phyloP scores from a whole-genome alignment of 2,113 vertebrate species.

The Pteruthius melanotis region DNA sequence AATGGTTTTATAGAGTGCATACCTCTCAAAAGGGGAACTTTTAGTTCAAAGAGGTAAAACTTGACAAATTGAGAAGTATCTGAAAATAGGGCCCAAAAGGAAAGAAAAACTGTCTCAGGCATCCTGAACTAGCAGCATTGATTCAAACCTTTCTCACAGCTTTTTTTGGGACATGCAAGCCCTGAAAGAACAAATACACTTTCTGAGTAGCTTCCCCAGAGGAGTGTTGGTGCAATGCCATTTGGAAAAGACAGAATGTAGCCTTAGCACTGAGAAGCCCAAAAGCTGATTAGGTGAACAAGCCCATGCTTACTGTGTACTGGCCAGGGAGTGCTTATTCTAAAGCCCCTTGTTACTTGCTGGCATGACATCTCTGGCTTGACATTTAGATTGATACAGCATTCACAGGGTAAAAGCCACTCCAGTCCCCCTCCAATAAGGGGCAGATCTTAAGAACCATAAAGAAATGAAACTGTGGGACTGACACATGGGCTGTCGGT shows the following conservation, averaged over 20 bases:
- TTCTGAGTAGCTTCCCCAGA: neutral
- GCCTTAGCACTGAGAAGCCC: neutral
- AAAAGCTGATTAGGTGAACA: neutral
- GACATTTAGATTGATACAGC: neutral
- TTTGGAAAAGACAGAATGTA: neutral
- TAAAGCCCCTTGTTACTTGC: neutral
- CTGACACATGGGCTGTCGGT: rapidly evolving
- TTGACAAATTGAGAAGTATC: neutral
- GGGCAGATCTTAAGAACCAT: neutral
- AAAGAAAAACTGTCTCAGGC: neutral
- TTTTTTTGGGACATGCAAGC: neutral
- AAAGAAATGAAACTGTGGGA: neutral
- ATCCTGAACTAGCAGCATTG: neutral
- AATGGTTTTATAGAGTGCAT: neutral
- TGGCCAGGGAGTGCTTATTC: neutral
- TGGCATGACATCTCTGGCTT: neutral
- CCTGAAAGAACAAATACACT: neutral
- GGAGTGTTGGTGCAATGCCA: neutral
- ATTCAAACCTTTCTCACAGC: neutral
- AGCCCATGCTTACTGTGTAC: neutral
- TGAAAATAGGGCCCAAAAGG: neutral
- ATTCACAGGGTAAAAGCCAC: neutral
- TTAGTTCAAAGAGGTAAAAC: neutral
- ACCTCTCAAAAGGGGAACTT: neutral
- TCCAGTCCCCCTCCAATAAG: neutral